A percentile compares a stretch with the other conserved stretches of the same genome.
phyloP scores from a whole-genome alignment of 1,140 invertebrate genomes.

The Drosophila watanabei region DNA sequence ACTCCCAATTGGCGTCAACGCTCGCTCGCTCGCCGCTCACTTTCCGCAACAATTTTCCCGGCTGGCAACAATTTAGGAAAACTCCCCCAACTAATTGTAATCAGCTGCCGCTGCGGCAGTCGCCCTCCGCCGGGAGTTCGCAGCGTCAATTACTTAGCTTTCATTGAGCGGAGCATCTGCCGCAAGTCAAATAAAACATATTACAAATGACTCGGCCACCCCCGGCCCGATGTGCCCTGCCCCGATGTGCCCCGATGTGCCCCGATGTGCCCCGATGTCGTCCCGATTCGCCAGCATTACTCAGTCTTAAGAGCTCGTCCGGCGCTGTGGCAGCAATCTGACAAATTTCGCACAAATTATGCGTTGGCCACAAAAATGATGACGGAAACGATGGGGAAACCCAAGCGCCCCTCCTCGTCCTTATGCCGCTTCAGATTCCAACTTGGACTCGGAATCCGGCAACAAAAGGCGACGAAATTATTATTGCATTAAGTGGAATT shows the following conservation, averaged over 20 bases:
- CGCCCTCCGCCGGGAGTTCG: constrained; percentile 37
- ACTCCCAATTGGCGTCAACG: constrained; percentile 35
- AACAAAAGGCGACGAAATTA: constrained; percentile 83
- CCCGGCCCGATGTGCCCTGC: not conserved
- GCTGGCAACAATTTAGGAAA: constrained; percentile 41
- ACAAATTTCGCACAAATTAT: constrained; percentile 84
- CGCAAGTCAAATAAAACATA: constrained; percentile 83
- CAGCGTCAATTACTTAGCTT: constrained; percentile 62
- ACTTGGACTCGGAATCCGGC: constrained; percentile 23
- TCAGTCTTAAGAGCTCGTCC: constrained; percentile 73
- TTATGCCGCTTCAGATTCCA: not conserved
- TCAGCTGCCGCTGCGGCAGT: constrained; percentile 24
- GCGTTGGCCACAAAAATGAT: constrained; percentile 76
- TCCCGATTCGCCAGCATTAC: constrained; percentile 56
- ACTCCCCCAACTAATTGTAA: constrained; percentile 50
- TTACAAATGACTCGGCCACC: constrained; percentile 66
- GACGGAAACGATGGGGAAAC: constrained; percentile 47
- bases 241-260: not conserved
- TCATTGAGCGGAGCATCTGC: constrained; percentile 70
- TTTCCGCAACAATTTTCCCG: constrained; percentile 40
- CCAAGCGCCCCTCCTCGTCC: not conserved
- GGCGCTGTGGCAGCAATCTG: constrained; percentile 73
- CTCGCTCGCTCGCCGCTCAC: constrained; percentile 14
- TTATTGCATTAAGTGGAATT: constrained; percentile 85
- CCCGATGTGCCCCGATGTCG: constrained; percentile 10